Evolutionary conservation across 1,140 invertebrate genomes (phyloP), one percentile per base, ranked within the genome.

Genomic region (Dinothrombium tinctorium): DNA sequence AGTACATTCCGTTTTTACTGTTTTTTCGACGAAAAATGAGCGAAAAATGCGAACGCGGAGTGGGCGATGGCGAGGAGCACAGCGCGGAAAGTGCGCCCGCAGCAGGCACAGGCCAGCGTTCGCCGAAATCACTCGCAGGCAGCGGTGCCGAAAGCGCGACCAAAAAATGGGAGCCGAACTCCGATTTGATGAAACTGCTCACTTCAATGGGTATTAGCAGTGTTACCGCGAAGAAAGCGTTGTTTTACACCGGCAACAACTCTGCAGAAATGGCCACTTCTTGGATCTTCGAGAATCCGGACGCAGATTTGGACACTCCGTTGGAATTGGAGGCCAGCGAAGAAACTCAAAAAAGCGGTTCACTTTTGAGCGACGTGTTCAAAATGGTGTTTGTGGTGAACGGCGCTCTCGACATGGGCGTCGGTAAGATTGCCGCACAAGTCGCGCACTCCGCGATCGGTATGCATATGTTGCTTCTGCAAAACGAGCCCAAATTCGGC

Each of bases 341-440:
- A 8, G 7, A 20, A 11, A 17, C 7, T 21, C 2, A 20, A 4
- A 17, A 20, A 9, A 17, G n/a, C 4, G 31, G 8, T 35, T 2
- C 17, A 14, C 17, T 11, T 26, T 14, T 7, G 11, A 9, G 17
- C 11, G 42, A 29, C 14, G 49, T 55, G 17, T 64, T 61, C 52
- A 72, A 72, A 59, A 72, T 72, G 70, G 65, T 69, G 23, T 68
- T 72, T 57, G 64, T 71, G n/a, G 64, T 71, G 2, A 72, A 72
- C 51, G 53, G 49, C 22, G 59, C 60, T 25, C 53, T 72, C 35
- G 58, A 62, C 42, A 72, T 72, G 70, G 66, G 68, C 6, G 51
- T 62, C 12, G 70, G 70, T 3, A 72, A 72, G 52, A 53, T 67
- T n/a, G 66, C 66, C 9, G 65, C 69, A 12, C 69, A 72, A 56